These are phyloP conservation scores for Astyanax mexicanus DNA, from an alignment of 2,797 vertebrate species.

Conservation along the genomic window DNA sequence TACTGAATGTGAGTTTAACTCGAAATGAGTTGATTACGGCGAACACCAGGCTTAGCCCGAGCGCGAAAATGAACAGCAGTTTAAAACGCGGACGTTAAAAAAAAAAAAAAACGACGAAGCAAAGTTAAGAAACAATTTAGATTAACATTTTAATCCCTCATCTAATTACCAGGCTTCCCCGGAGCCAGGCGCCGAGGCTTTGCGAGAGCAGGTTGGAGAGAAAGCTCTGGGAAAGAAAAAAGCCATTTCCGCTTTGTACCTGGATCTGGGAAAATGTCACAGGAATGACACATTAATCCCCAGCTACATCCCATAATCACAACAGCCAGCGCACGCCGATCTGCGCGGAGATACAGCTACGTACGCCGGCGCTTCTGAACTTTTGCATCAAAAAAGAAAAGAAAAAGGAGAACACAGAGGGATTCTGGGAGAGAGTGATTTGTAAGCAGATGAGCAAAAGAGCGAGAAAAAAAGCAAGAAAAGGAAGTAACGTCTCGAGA, in stretches of 20 bases:
- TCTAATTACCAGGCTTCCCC: conserved; percentile 77
- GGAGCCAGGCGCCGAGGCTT: conserved; percentile 70
- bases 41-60: background rate
- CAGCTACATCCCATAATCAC: conserved; percentile 28
- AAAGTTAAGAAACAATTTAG: conserved; percentile 78
- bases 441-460: conserved; percentile 24
- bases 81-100: conserved; percentile 68
- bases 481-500: no score
- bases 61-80: conserved; percentile 26
- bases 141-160: conserved; percentile 81
- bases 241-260: conserved; percentile 59
- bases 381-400: background rate
- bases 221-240: conserved; percentile 17
- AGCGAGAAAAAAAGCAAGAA: no score
- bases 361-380: background rate
- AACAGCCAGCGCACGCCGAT: conserved; percentile 6
- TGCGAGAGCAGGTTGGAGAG: background rate
- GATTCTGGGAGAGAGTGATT: conserved; percentile 26
- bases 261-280: conserved; percentile 40
- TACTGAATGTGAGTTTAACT: conserved; percentile 71
- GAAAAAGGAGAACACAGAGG: background rate
- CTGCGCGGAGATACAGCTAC: background rate
- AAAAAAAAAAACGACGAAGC: conserved; percentile 55
- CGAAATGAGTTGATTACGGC: conserved; percentile 73
- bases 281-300: conserved; percentile 40